phyloP scores from a whole-genome alignment of 2,113 vertebrate species.

The Artemisiospiza belli region DNA sequence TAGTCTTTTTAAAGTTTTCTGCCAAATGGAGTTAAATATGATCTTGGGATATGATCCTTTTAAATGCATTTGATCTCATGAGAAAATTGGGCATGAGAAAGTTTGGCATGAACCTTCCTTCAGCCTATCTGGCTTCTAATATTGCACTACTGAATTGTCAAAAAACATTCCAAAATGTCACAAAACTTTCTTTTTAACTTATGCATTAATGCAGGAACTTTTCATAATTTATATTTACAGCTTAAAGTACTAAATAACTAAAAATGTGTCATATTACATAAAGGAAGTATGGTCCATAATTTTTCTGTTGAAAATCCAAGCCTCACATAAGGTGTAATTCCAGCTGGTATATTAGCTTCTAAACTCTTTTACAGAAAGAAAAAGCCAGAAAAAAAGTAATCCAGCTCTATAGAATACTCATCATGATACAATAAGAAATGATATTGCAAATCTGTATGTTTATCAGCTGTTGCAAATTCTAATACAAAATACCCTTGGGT shows the following conservation, averaged over 20 bases:
- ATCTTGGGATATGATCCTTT: background rate
- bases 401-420: background rate
- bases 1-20: background rate
- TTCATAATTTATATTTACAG: background rate
- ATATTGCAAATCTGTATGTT: background rate
- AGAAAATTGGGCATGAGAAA: background rate
- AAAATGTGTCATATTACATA: background rate
- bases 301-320: background rate
- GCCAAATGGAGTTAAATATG: background rate
- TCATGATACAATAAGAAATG: background rate
- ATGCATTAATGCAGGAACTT: background rate
- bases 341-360: background rate
- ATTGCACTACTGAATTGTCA: background rate
- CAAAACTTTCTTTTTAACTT: background rate
- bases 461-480: constrained; percentile 16
- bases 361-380: background rate
- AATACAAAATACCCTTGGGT: background rate
- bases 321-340: background rate
- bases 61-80: background rate
- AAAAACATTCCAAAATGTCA: background rate
- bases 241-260: background rate
- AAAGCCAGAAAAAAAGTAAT: background rate
- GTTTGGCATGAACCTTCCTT: background rate
- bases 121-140: background rate
- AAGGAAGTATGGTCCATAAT: background rate